A percentile compares a stretch with the other conserved stretches of the same genome.
Conservation (phyloP, 2,113 vertebrate species). For the Crocuta crocuta region DNA sequence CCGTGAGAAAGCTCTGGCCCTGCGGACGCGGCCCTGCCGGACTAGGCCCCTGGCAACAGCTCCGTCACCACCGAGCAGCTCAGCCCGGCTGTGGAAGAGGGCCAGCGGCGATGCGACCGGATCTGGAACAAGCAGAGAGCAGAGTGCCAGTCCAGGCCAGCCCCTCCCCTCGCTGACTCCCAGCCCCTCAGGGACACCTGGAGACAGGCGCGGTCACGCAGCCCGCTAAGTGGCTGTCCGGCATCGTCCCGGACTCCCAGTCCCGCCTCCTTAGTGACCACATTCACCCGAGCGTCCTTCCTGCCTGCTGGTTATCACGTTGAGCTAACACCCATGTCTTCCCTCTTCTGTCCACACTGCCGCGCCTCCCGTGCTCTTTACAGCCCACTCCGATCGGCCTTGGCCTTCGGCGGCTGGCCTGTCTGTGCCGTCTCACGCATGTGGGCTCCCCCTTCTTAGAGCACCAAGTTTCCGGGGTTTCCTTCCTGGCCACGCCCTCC, state of each 20-base stretch:
- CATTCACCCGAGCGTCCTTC: not conserved
- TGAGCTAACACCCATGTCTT: not conserved
- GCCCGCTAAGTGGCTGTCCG: not conserved
- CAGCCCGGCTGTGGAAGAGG: not conserved
- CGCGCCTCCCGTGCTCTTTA: not conserved
- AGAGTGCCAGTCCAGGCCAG: not conserved
- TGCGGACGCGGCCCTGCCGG: not conserved
- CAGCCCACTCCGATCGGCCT: fast-evolving
- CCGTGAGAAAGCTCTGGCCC: not conserved
- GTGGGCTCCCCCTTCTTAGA: not conserved
- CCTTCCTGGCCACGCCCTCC: not conserved
- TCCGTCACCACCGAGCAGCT: not conserved
- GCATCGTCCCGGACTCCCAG: not conserved
- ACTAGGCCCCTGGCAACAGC: not conserved
- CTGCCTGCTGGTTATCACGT: not conserved
- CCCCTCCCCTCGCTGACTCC: not conserved
- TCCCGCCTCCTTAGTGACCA: not conserved
- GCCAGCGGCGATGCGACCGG: not conserved
- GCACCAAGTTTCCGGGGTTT: not conserved
- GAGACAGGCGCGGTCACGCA: not conserved
- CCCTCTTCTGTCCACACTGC: not conserved
- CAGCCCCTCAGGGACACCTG: not conserved
- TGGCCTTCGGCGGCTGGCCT: not conserved
- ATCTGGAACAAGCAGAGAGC: not conserved
- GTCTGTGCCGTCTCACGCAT: fast-evolving